phyloP scores from a whole-genome alignment of 2,888 invertebrate species.

The Cyclophora albipunctata region DNA sequence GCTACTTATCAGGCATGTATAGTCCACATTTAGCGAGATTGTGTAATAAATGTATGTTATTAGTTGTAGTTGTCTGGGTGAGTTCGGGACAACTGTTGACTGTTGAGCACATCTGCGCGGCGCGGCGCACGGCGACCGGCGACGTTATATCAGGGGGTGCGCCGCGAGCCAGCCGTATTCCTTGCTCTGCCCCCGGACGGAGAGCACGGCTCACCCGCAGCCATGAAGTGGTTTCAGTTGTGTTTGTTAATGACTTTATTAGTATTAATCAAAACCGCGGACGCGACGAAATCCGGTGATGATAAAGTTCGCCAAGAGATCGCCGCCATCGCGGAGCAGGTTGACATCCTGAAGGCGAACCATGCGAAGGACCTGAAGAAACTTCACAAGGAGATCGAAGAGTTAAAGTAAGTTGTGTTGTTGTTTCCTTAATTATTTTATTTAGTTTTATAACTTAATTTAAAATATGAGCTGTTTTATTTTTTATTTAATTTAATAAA shows the following conservation, averaged over 20 bases:
- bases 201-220: constrained; percentile 21
- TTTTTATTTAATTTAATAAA: not conserved
- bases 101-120: constrained; percentile 53
- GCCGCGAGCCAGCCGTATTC: constrained; percentile 34
- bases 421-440: constrained; percentile 6
- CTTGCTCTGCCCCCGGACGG: constrained; percentile 25
- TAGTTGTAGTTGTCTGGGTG: no score
- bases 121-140: constrained; percentile 2
- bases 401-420: constrained; percentile 50
- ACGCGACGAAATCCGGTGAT: constrained; percentile 27
- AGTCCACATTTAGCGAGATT: no score
- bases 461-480: constrained; percentile 2
- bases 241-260: constrained; percentile 33
- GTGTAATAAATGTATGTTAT: no score
- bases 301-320: constrained; percentile 34
- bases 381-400: constrained; percentile 46
- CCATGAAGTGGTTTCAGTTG: constrained; percentile 41
- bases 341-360: constrained; percentile 39
- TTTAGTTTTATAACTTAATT: constrained; percentile 12
- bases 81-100: constrained; percentile 58
- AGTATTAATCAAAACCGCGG: constrained; percentile 29
- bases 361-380: constrained; percentile 40
- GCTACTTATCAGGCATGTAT: no score
- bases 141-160: constrained; percentile 32
- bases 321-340: constrained; percentile 38